A percentile compares a stretch with the other conserved stretches of the same genome.
Evolutionary conservation across 1,140 invertebrate genomes (phyloP).

Genomic region (Drosophila teissieri): DNA sequence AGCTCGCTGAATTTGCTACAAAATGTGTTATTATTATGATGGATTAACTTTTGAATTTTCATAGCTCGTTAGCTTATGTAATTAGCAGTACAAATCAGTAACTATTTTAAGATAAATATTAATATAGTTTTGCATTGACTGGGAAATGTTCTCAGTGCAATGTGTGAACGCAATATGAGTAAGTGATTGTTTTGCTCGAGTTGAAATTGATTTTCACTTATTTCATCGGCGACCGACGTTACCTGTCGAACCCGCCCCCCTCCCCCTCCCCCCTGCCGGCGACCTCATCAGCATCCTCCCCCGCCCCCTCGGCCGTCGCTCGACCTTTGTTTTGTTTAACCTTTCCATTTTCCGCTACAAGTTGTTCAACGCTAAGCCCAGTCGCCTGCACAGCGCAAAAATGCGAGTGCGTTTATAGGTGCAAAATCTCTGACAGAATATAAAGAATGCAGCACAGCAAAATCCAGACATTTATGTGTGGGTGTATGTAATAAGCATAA

Average conservation of each 20-base stretch:
- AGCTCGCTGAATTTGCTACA: too few relatives aligned
- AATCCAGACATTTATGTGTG: too few relatives aligned
- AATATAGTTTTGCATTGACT: too few relatives aligned
- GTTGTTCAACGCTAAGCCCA: constrained; percentile 35
- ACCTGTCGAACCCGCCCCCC: constrained; percentile 27
- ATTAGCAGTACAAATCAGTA: too few relatives aligned
- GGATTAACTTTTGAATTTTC: too few relatives aligned
- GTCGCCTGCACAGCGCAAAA: neutral
- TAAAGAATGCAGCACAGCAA: too few relatives aligned
- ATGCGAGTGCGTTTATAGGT: neutral
- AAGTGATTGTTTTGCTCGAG: constrained; percentile 79
- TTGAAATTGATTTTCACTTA: constrained; percentile 81
- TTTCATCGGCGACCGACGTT: constrained; percentile 57
- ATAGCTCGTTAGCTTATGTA: too few relatives aligned
- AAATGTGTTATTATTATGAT: too few relatives aligned
- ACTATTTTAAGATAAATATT: too few relatives aligned
- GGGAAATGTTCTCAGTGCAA: constrained; percentile 24
- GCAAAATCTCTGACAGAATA: neutral
- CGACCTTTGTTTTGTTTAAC: constrained; percentile 68
- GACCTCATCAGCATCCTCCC: constrained; percentile 6
- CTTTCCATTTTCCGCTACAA: constrained; percentile 72
- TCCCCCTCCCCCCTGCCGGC: constrained; percentile 9
- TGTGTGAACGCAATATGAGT: constrained; percentile 47
- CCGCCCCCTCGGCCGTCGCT: neutral
- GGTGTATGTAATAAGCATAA: too few relatives aligned